Percentiles rank a stretch among this genome's conserved stretches.
These are phyloP conservation scores for Ptyas mucosa DNA, from an alignment of 2,113 vertebrate genomes.

Conservation along the genomic window DNA sequence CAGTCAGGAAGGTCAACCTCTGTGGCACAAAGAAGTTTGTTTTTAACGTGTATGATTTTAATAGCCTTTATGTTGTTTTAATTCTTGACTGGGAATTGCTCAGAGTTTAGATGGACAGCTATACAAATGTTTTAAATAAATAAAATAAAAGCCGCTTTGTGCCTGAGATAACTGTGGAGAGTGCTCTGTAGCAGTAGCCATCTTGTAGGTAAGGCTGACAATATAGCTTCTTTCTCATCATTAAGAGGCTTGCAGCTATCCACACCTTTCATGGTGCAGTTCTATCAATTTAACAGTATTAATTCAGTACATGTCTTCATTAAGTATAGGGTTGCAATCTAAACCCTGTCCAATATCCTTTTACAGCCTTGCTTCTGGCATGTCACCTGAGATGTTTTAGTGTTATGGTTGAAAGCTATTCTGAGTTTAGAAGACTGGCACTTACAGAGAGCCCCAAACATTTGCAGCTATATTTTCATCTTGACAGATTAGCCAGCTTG, in stretches of 20 bases:
- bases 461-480: background rate
- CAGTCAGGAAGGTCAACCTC: background rate
- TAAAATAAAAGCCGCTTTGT: background rate
- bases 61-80: background rate
- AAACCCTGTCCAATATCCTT: background rate
- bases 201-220: background rate
- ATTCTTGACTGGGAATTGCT: background rate
- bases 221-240: background rate
- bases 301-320: background rate
- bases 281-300: background rate
- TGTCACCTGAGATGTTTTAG: constrained; percentile 27
- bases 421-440: background rate
- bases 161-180: background rate
- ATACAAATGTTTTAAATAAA: background rate
- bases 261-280: background rate
- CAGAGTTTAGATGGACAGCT: background rate
- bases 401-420: constrained; percentile 22
- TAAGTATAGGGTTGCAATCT: constrained; percentile 5
- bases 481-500: background rate
- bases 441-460: background rate
- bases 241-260: background rate
- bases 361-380: constrained; percentile 11
- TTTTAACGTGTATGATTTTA: background rate
- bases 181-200: background rate
- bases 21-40: background rate